phyloP scores from a whole-genome alignment of 2,113 vertebrate genomes.

The Clinocottus analis region DNA sequence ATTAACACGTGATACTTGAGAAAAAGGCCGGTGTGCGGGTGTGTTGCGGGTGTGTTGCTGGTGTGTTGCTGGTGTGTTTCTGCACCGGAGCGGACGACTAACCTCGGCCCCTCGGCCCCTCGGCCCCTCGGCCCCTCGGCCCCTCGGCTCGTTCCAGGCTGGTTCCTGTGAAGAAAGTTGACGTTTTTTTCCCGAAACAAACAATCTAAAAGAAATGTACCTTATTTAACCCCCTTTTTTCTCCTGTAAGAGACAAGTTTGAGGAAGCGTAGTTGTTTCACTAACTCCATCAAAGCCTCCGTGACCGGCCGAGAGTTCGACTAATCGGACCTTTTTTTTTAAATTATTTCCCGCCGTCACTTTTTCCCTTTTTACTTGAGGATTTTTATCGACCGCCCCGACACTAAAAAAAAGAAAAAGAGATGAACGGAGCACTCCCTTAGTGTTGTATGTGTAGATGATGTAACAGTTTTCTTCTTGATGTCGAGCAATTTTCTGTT shows the following conservation, averaged over 20 bases:
- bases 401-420: constrained; percentile 71
- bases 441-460: constrained; percentile 80
- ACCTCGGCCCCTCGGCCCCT: too few relatives aligned
- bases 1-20: too few relatives aligned
- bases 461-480: constrained; percentile 69
- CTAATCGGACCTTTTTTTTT: constrained; percentile 61
- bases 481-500: constrained; percentile 66
- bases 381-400: constrained; percentile 75
- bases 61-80: too few relatives aligned
- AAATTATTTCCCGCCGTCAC: constrained; percentile 44
- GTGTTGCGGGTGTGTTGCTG: too few relatives aligned
- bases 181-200: constrained; percentile 79
- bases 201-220: constrained; percentile 66
- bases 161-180: constrained; percentile 87
- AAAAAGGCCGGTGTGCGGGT: constrained; percentile 70
- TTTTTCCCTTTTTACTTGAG: constrained; percentile 65
- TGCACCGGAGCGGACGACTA: too few relatives aligned
- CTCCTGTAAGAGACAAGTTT: constrained; percentile 68
- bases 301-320: constrained; percentile 74
- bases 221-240: constrained; percentile 73
- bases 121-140: too few relatives aligned
- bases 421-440: constrained; percentile 80
- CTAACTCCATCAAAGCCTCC: constrained; percentile 86
- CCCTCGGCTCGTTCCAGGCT: too few relatives aligned
- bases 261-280: constrained; percentile 75